Base-by-base conservation (phyloP, 2,113 vertebrate genomes). In the Trogon melanurus region DNA sequence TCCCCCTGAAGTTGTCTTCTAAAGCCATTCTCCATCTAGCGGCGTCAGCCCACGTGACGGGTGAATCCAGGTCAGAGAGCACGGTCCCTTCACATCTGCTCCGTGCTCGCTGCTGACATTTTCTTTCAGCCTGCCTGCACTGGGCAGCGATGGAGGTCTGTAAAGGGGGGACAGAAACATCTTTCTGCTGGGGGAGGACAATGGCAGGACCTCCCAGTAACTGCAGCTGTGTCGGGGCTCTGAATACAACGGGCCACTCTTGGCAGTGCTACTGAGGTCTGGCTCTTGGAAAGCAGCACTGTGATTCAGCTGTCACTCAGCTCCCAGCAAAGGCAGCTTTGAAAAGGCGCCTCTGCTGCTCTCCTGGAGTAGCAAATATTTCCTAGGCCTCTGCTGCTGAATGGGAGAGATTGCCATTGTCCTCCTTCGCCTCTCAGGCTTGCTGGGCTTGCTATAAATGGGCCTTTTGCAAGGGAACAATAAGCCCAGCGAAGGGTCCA, bases 221-320 rank as follows among this genome's bases (percentile, higher is more conserved):
- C 97, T 98, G 98, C 98, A 99, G 98, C 99, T 99, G 98, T 98
- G 97, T 97, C 96, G 93, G 96, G 97, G 97, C 97, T 94, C 97
- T 98, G 97, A 97, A 98, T 97, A 96, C 98, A 97, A 96, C 97
- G 44, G 97, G 93, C 95, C 97, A 96, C 91, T 92, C 97, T 97
- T 96, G 92, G 97, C 95, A 96, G 94, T 86, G 95, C 92, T 95
- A 86, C 95, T 91, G 96, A 94, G 96, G 88, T 95, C 96, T 97
- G 97, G 96, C 98, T 98, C 98, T 99, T 98, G 98, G 98, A 98
- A 98, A 98, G 97, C 97, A 97, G 97, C 89, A 66, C 84, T 88
- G 97, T 95, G 97, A 99, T 99, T 99, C 98, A 99, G 97, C 99
- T 99, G 99, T 99, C 99, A 99, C 97, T 99, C 99, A 99, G 96